Evolutionary conservation across 1,140 invertebrate genomes (phyloP).

Genomic region (Drosophila persimilis): DNA sequence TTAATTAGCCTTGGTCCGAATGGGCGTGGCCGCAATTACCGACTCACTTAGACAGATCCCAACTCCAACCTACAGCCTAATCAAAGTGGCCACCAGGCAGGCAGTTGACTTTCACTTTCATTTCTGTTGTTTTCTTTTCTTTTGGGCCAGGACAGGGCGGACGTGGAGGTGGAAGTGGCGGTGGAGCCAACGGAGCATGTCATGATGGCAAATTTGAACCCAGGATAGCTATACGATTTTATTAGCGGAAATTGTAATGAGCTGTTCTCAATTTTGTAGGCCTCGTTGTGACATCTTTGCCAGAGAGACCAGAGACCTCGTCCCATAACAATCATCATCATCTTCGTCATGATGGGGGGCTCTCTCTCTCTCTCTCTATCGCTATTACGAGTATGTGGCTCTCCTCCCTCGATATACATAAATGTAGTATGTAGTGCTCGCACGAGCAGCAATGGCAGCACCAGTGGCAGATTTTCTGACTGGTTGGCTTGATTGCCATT

Average conservation of each 20-base stretch:
- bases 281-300: constrained; percentile 37
- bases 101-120: constrained; percentile 66
- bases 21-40: constrained; percentile 68
- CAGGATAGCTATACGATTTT: constrained; percentile 54
- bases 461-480: constrained; percentile 32
- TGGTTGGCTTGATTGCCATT: constrained; percentile 71
- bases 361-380: too few species aligned
- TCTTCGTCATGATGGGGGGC: constrained; percentile 16
- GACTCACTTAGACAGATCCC: constrained; percentile 46
- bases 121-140: constrained; percentile 7
- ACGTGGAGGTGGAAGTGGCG: constrained; percentile 13
- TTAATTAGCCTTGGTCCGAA: constrained; percentile 61
- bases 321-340: constrained; percentile 24
- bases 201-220: constrained; percentile 52
- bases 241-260: constrained; percentile 69
- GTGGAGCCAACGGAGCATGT: constrained; percentile 55
- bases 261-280: constrained; percentile 5
- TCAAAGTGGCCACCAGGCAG: constrained; percentile 18
- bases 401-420: background rate
- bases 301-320: constrained; percentile 38
- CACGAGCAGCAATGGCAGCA: background rate
- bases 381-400: constrained; percentile 26
- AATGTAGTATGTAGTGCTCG: background rate
- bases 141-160: background rate
- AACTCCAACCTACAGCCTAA: constrained; percentile 16